Base-by-base conservation (phyloP, 2,797 vertebrate genomes). In the Platalea minor region DNA sequence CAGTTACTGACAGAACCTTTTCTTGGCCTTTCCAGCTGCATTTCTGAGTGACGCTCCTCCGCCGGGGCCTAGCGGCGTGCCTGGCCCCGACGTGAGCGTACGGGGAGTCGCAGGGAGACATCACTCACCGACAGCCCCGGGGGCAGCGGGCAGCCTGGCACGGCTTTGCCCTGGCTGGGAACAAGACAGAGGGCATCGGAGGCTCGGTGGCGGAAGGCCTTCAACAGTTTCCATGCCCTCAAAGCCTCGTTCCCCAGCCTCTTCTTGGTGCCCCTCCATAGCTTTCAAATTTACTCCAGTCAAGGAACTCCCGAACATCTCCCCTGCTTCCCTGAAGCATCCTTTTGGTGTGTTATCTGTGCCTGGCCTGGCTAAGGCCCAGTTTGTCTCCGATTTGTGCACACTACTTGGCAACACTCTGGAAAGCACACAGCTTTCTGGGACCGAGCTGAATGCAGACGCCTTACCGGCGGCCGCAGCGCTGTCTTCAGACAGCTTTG, bases 61-160 rank as follows among this genome's bases (percentile, higher is more conserved):
- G 39, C 20, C 0, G 1, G 46, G 54, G 16, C 41, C 53, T 59
- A 33, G 53, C 0, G 0, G 24, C 15, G 17, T 63, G 26, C 26
- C 64, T 24, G 48, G 21, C 51, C 25, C 43, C 0, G 1, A 75
- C 0, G 0, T 26, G 33, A 60, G 18, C 11, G 16, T 29, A 28
- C 10, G 5, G 33, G 5, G 17, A 37, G 24, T 54, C 24, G 35
- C 2, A 86, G 76, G 50, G 54, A 83, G 59, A 53, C 10, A 43
- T 3, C 51, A 25, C 26, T 46, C 11, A 9, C 57, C 35, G 16
- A 19, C 17, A 50, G 20, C 50, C 19, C 33, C 0, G 2, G 21
- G 25, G 13, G 5, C 56, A 67, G 29, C 7, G 26, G 72, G 39
- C 17, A 16, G 25, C 9, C 60, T 77, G 10, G 2, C 43, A 33